These are phyloP conservation scores for Hassar affinis DNA, from an alignment of 2,113 vertebrate species.

Conservation along the genomic window DNA sequence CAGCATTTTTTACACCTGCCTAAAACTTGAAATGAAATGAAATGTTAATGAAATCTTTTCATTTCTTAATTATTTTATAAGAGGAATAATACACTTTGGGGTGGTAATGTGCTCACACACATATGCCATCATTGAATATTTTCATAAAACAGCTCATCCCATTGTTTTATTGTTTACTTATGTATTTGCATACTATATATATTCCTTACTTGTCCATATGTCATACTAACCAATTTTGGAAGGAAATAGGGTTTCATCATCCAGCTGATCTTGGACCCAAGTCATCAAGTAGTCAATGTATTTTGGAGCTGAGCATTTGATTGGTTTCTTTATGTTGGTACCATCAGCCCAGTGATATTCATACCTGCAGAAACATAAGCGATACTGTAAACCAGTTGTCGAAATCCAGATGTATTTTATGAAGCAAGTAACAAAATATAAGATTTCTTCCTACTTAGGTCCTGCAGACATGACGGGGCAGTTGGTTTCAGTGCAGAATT, in stretches of 20 bases:
- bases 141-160: background rate
- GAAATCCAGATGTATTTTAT: background rate
- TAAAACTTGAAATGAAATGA: no score
- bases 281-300: constrained; percentile 98
- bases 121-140: background rate
- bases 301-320: constrained; percentile 95
- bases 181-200: background rate
- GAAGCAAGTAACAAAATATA: background rate
- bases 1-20: no score
- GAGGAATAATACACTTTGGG: background rate
- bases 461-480: constrained; percentile 95
- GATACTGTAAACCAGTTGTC: background rate
- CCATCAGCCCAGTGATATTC: constrained; percentile 98
- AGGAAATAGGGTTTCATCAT: constrained; percentile 96
- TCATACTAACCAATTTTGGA: constrained; percentile 87
- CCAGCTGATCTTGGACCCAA: constrained; percentile 97
- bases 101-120: background rate
- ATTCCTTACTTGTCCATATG: background rate
- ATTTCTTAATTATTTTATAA: background rate
- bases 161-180: background rate
- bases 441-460: constrained; percentile 75
- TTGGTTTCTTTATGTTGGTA: constrained; percentile 96
- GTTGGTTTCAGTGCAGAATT: constrained; percentile 92
- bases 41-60: no score
- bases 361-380: constrained; percentile 72